These are phyloP conservation scores for Hydra vulgaris DNA, from an alignment of 30 jellyfish, hydroid and myxozoan genomes.

Conservation along the genomic window DNA sequence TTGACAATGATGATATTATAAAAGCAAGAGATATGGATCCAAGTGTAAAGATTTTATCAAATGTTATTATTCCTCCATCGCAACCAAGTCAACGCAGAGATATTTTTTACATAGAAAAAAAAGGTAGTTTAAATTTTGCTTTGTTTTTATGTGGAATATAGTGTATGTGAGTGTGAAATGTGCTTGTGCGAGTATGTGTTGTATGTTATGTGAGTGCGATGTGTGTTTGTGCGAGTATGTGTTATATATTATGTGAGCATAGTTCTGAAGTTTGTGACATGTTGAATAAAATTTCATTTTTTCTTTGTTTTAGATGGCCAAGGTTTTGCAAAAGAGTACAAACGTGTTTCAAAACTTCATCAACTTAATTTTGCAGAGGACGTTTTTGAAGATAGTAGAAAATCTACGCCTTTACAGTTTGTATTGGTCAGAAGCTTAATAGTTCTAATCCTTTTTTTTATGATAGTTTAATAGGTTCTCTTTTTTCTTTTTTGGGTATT, in stretches of 20 bases:
- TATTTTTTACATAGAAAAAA: slow-evolving; percentile 67
- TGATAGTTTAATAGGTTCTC: no score
- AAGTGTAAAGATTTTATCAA: slow-evolving; percentile 27
- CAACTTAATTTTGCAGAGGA: slow-evolving; percentile 27
- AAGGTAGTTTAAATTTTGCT: slow-evolving; percentile 31
- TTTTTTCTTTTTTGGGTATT: neutral
- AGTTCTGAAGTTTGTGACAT: no score
- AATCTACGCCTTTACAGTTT: slow-evolving; percentile 51
- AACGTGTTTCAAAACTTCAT: slow-evolving; percentile 30
- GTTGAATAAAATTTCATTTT: no score
- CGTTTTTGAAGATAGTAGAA: slow-evolving; percentile 31
- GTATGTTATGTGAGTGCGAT: no score
- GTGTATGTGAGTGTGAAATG: no score
- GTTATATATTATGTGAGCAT: no score
- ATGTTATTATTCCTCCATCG: slow-evolving; percentile 35
- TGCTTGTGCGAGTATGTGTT: no score
- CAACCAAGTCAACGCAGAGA: slow-evolving; percentile 91
- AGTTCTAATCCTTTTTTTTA: no score
- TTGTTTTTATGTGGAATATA: neutral
- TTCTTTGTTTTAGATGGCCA: slow-evolving; percentile 57
- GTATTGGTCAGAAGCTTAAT: slow-evolving; percentile 53
- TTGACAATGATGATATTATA: slow-evolving; percentile 87
- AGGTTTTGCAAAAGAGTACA: slow-evolving; percentile 65
- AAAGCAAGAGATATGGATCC: slow-evolving; percentile 39
- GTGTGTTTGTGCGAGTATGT: no score